Evolutionary conservation across 2,797 vertebrate species (phyloP).

Genomic region (Gallinago nigripennis): DNA sequence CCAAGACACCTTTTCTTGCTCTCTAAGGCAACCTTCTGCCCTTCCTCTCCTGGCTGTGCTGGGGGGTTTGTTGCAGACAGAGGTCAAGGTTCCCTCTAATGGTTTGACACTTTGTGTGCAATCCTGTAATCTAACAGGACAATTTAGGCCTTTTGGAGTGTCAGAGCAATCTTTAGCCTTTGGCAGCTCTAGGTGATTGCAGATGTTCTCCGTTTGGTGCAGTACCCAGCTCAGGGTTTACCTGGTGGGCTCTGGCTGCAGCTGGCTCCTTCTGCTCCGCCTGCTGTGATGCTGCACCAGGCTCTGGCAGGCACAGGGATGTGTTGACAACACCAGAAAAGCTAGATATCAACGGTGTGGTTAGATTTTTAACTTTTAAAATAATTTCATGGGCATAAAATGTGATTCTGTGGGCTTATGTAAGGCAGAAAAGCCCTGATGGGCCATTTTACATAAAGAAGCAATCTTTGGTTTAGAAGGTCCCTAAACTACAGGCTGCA

Average conservation of each 20-base stretch:
- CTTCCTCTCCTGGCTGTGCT: neutral
- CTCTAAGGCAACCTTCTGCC: neutral
- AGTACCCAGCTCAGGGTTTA: neutral
- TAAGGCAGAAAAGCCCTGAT: neutral
- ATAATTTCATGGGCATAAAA: neutral
- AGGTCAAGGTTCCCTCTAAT: neutral
- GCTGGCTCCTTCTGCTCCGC: neutral
- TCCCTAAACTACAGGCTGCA: neutral
- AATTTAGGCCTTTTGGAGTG: neutral
- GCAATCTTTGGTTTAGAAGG: neutral
- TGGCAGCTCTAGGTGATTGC: neutral
- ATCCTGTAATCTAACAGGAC: neutral
- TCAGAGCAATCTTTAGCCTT: neutral
- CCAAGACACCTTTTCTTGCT: neutral
- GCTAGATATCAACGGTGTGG: too few relatives aligned
- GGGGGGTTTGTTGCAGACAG: neutral
- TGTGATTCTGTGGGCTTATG: neutral
- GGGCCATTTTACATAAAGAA: neutral
- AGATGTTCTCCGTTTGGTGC: neutral
- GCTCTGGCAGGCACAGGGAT: neutral
- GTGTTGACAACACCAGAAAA: accelerated
- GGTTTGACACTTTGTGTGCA: neutral
- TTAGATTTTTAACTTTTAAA: neutral
- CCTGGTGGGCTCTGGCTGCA: neutral
- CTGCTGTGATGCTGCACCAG: neutral